Evolutionary conservation across 2,888 invertebrate genomes (phyloP), one percentile per base, ranked within the genome.

Genomic region (Drosophila anceps): DNA sequence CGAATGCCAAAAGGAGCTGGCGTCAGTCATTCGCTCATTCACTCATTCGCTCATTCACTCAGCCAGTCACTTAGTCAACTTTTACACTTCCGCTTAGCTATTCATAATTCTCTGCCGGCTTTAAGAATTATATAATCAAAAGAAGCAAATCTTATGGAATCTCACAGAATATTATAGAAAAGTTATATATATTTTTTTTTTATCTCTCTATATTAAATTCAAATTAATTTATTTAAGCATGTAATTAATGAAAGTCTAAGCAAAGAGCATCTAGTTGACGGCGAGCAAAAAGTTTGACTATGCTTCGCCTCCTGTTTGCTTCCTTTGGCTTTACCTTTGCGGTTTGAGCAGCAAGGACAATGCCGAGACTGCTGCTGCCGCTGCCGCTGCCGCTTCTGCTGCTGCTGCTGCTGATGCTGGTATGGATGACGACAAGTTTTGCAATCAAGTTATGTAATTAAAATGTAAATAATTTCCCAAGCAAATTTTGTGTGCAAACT

Each of bases 401-500:
- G n/a, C n/a, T n/a, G n/a, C n/a, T n/a, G n/a, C n/a, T n/a, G n/a
- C n/a, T n/a, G n/a, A n/a, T 39, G 57, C 46, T 24, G 58, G 27
- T 20, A 61, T 44, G 31, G 46, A 59, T 61, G 79, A 66, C 64
- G 75, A 54, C 75, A 84, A 87, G 62, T 81, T 81, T 88, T 69
- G 35, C 70, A 69, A 63, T 62, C 46, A 70, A 74, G 83, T 85
- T 85, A 69, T 72, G 88, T 76, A 85, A 83, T 85, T 88, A 85
- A 76, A 88, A 88, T 83, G 82, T 83, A 74, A 85, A 88, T 85
- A 83, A 88, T 88, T 88, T 70, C 72, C 29, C 44, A 27, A 57
- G 51, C 68, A 76, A 82, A 69, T 69, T 71, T 76, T 48, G 48
- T 43, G 50, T 3, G 48, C 31, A 59, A 88, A 84, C 73, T 85